Evolutionary conservation across 30 jellyfish, hydroid and myxozoan genomes (phyloP).

Genomic region (Hydractinia symbiolongicarpus): DNA sequence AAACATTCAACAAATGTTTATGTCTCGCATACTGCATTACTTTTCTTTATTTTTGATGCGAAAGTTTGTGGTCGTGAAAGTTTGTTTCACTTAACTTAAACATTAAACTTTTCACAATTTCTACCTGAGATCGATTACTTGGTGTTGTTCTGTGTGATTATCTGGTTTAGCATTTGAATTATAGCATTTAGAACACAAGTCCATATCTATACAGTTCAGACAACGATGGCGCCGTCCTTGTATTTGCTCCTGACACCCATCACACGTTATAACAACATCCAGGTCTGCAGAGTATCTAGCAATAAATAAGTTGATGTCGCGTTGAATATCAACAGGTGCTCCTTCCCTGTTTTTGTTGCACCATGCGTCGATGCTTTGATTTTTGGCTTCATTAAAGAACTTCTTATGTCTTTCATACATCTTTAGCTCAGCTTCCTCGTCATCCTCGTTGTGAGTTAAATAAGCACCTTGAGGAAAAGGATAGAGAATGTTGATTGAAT

Average conservation of each 20-base stretch:
- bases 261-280: conserved; percentile 79
- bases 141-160: conserved; percentile 70
- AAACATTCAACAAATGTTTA: too few relatives aligned
- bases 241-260: conserved; percentile 62
- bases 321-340: conserved; percentile 64
- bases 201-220: conserved; percentile 73
- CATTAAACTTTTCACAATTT: too few relatives aligned
- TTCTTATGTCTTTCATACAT: conserved; percentile 74
- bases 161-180: conserved; percentile 44
- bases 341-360: conserved; percentile 38
- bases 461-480: conserved; percentile 14
- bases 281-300: conserved; percentile 77
- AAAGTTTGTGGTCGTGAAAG: too few relatives aligned
- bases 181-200: conserved; percentile 68
- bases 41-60: too few relatives aligned
- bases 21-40: too few relatives aligned
- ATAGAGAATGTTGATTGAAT: not conserved
- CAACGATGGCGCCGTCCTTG: conserved; percentile 54
- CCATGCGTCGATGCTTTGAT: conserved; percentile 56
- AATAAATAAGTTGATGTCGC: conserved; percentile 76
- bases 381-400: conserved; percentile 54
- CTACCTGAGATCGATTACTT: conserved; percentile 66
- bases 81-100: too few relatives aligned
- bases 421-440: conserved; percentile 56
- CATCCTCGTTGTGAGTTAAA: conserved; percentile 20